Base-by-base conservation (phyloP, 2,113 vertebrate genomes). In the Pimephales promelas region DNA sequence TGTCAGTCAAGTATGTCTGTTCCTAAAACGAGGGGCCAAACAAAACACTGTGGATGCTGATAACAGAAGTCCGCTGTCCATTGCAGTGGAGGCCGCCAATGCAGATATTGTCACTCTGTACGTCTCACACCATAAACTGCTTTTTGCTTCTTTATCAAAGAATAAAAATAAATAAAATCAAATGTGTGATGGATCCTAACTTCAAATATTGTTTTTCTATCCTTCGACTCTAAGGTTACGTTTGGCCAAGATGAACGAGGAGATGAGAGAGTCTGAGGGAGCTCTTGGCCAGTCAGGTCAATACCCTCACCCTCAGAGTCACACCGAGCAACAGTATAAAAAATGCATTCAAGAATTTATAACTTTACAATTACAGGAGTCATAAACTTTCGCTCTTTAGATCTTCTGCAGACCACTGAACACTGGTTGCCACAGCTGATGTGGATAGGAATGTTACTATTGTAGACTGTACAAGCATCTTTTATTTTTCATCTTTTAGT, bases 271-370 rank as follows among this genome's bases (percentile, higher is more conserved):
- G 92, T 94, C 95, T 0, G 95, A 96, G 92, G 95, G 95, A 86
- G 90, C 92, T 86, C 94, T 94, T 88, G 95, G 95, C 90, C 96
- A 96, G 90, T 92, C 95, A 93, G 95, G 95, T 96, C 94, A 94
- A 93, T 94, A 93, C 89, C 93, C 94, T 31, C 93, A 91, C 89
- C 68, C 83, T 18, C 95, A 94, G 86, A 95, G 93, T 84, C 94
- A 95, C 83, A 95, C 96, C 9, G 94, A 96, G 90, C 95, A 95
- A 94, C 95, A 96, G 89, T 96, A 95, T 88, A 95, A 91, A 86
- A 96, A 95, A 79, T 95, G 95, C 89, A 95, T 95, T 87, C 94
- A 95, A 88, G 95, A 96, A 86, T 96, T 96, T 87, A 96, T 96
- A 82, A 93, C 93, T 89, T 92, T 95, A 90, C 94, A 96, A 5